Evolutionary conservation across 2,797 vertebrate genomes (phyloP), one percentile per base, ranked within the genome.

Genomic region (Lepidocolaptes lacrymiger): DNA sequence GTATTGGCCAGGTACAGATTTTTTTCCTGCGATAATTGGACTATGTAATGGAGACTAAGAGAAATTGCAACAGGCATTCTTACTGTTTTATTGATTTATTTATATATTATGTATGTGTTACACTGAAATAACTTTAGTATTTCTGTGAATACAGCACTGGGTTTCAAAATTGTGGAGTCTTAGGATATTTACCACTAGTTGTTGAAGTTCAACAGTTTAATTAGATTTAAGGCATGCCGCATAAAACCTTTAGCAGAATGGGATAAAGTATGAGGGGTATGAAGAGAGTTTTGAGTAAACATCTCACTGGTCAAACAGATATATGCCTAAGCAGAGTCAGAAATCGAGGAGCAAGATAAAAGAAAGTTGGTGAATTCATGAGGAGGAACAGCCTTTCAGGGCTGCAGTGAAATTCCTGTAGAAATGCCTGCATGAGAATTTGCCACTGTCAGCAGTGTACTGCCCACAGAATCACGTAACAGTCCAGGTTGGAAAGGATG

Each of bases 1-100:
- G 4, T 37, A 28, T 19, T 66, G 24, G n/a, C 21, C 67, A 91
- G 46, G 58, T 22, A 39, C 0, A 0, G 5, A 6, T 41, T 75
- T 79, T 58, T 55, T 56, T 63, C 16, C 52, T 63, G 34, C 12
- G 62, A 32, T 2, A 14, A 5, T 9, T 18, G 7, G 55, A 68
- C 41, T 61, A n/a, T 10, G 22, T 18, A 68, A 39, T 32, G 43
- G 28, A 52, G 54, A 56, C 16, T n/a, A 83, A 80, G 26, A 54
- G 44, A 64, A 90, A 71, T 1, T 23, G 10, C 20, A 84, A 39
- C 4, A 46, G 17, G 14, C 3, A 32, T 54, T 75, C 81, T 81
- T 84, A 43, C 17, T 26, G 22, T 30, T 67, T 64, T 37, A 41
- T 49, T 85, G 24, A 73, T 46, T 61, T n/a, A 2, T 56, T 52